Conservation (phyloP, 2,888 invertebrate species). For the Platyscelio sp. region DNA sequence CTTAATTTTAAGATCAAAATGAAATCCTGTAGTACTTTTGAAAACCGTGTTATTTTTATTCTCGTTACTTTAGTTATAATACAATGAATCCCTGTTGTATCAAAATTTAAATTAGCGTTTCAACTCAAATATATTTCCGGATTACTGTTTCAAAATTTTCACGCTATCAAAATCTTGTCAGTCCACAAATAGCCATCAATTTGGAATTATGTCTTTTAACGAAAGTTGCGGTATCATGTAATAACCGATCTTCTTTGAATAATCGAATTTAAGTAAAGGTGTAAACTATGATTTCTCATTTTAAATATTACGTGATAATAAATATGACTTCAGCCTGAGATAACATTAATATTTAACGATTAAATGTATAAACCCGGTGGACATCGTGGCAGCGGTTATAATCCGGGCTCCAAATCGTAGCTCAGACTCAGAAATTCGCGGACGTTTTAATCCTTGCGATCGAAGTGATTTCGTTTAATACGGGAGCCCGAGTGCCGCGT, state of each 20-base stretch:
- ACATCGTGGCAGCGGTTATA: constrained; percentile 45
- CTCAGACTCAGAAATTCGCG: constrained; percentile 59
- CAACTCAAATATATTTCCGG: too few species aligned
- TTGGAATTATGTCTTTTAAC: background rate
- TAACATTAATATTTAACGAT: constrained; percentile 65
- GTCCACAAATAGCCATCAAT: background rate
- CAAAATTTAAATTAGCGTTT: too few species aligned
- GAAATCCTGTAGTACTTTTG: constrained; percentile 44
- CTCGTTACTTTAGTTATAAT: constrained; percentile 20
- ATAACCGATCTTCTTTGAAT: too few species aligned
- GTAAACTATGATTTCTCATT: background rate
- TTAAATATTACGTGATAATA: background rate
- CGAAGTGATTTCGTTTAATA: constrained; percentile 53
- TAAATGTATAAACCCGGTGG: constrained; percentile 39
- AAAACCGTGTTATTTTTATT: too few species aligned
- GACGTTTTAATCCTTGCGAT: constrained; percentile 57
- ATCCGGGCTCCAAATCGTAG: constrained; percentile 58
- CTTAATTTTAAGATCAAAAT: constrained; percentile 62
- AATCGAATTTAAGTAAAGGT: too few species aligned
- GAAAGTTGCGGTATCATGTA: too few species aligned
- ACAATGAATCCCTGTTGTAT: constrained; percentile 20
- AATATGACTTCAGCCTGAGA: constrained; percentile 7
- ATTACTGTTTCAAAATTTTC: constrained; percentile 24
- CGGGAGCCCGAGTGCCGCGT: constrained; percentile 26
- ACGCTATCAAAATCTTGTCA: background rate